Percentiles rank a stretch among this genome's conserved stretches.
phyloP scores from a whole-genome alignment of 2,888 invertebrate species.

The Hydrotaea cyrtoneurina region DNA sequence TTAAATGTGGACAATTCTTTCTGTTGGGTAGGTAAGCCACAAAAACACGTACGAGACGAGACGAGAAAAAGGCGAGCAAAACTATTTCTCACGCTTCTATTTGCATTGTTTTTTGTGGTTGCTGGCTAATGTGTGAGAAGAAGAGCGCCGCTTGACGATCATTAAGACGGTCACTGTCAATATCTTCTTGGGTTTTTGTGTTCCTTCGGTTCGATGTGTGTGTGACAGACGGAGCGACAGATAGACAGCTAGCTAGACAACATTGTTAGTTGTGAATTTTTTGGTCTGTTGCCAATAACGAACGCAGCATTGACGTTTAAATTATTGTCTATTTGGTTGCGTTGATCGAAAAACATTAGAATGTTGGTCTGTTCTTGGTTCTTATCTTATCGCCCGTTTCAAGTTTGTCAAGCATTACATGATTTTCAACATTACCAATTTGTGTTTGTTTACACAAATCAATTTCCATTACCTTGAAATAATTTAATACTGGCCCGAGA shows the following conservation, averaged over 20 bases:
- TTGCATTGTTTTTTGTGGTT: conserved; percentile 25
- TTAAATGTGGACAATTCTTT: conserved; percentile 51
- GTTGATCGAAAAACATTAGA: conserved; percentile 9
- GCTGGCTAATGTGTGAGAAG: conserved; percentile 22
- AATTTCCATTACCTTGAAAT: background rate
- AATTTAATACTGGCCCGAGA: too few relatives aligned
- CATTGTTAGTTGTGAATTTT: conserved; percentile 23
- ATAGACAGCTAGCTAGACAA: background rate
- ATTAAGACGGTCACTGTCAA: conserved; percentile 58
- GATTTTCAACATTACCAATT: background rate
- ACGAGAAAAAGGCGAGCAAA: background rate
- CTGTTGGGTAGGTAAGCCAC: background rate
- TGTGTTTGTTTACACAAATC: background rate
- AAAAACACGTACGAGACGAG: background rate
- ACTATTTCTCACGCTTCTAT: conserved; percentile 61
- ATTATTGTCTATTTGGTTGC: background rate
- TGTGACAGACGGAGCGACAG: background rate
- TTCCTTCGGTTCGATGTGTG: background rate
- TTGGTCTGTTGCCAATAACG: conserved; percentile 60
- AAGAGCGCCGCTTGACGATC: conserved; percentile 13
- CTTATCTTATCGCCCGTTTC: conserved; percentile 15
- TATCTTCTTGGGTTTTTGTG: conserved; percentile 47
- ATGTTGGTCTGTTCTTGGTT: background rate
- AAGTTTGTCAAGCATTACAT: conserved; percentile 2
- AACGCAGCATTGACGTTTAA: conserved; percentile 8